Evolutionary conservation across 1,140 invertebrate genomes (phyloP).

Genomic region (Cotesia typhae): DNA sequence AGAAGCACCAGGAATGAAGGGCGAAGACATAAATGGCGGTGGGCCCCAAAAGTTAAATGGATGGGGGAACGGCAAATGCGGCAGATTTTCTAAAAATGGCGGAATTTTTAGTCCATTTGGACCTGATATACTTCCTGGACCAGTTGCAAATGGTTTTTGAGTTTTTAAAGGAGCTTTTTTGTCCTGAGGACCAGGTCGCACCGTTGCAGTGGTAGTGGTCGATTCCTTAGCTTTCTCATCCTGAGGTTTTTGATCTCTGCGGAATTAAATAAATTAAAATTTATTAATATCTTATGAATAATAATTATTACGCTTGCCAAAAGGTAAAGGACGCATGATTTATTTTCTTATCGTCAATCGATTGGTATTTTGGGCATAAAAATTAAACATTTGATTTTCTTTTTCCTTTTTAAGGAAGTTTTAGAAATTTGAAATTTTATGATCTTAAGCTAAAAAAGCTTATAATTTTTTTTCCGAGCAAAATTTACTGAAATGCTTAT

Average conservation of each 20-base stretch:
- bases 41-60: conserved; percentile 68
- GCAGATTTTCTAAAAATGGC: conserved; percentile 66
- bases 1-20: conserved; percentile 62
- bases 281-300: background rate
- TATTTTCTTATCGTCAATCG: too few relatives aligned
- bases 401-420: too few relatives aligned
- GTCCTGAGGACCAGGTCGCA: conserved; percentile 59
- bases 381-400: too few relatives aligned
- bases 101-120: conserved; percentile 77
- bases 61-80: conserved; percentile 71
- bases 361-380: too few relatives aligned
- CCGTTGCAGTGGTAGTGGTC: conserved; percentile 59
- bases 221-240: conserved; percentile 64
- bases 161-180: conserved; percentile 71
- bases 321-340: too few relatives aligned
- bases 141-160: conserved; percentile 70
- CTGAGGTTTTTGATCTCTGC: conserved; percentile 63
- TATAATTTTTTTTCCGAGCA: too few relatives aligned
- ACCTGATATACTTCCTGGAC: conserved; percentile 63
- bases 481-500: too few relatives aligned
- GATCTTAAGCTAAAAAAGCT: too few relatives aligned
- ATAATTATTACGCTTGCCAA: background rate
- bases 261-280: background rate
- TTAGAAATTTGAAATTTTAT: too few relatives aligned
- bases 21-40: conserved; percentile 75